phyloP scores from a whole-genome alignment of 2,113 vertebrate species.

The Phaethon lepturus region DNA sequence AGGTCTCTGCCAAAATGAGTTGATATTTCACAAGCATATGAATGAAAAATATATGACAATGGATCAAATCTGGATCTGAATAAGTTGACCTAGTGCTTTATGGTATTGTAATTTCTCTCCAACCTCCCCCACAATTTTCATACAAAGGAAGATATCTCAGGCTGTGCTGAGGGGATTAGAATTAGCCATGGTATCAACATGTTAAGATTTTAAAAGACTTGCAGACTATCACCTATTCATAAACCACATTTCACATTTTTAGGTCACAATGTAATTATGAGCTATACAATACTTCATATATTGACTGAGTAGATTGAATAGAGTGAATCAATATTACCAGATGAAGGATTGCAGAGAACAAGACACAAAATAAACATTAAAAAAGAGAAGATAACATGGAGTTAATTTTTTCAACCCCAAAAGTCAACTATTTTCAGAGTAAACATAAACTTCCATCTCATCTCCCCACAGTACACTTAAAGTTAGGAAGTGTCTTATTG shows the following conservation, averaged over 20 bases:
- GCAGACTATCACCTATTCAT: slow-evolving; percentile 63
- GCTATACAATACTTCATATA: slow-evolving; percentile 44
- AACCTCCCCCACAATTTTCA: slow-evolving; percentile 33
- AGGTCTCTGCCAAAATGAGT: slow-evolving; percentile 57
- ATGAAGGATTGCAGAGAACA: slow-evolving; percentile 25
- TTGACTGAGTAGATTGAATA: slow-evolving; percentile 38
- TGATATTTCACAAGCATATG: slow-evolving; percentile 67
- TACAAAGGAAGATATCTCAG: slow-evolving; percentile 38
- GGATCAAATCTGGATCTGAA: slow-evolving; percentile 53
- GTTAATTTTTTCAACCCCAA: neutral
- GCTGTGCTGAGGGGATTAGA: slow-evolving; percentile 3
- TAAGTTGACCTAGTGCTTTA: slow-evolving; percentile 56
- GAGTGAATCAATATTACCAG: slow-evolving; percentile 36
- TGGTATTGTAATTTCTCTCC: neutral
- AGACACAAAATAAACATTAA: slow-evolving; percentile 38
- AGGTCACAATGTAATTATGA: slow-evolving; percentile 58
- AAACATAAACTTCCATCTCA: neutral
- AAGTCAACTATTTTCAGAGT: slow-evolving; percentile 29
- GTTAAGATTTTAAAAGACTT: slow-evolving; percentile 43
- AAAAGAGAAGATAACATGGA: neutral
- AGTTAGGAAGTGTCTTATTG: neutral
- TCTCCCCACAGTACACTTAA: neutral
- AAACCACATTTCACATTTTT: slow-evolving; percentile 69
- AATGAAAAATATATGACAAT: slow-evolving; percentile 71
- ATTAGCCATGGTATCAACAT: slow-evolving; percentile 63